A percentile compares a stretch with the other conserved stretches of the same genome.
Conservation (phyloP, 2,113 vertebrate genomes). For the Scomber colias region DNA sequence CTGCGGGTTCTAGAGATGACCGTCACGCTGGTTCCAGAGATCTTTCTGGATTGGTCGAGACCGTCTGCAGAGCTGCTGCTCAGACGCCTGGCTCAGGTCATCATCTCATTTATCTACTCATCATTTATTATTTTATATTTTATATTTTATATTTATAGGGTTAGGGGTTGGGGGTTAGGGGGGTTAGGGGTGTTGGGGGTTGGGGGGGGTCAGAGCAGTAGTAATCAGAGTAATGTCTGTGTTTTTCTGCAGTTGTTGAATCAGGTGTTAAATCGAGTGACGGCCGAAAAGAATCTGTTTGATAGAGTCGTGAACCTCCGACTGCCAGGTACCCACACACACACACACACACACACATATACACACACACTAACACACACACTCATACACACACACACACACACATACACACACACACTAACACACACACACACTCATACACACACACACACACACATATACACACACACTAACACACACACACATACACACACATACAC, state of each 20-base stretch:
- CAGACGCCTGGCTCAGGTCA: constrained; percentile 94
- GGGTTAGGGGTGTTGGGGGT: too few species aligned
- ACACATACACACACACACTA: neutral
- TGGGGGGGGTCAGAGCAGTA: too few species aligned
- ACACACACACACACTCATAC: neutral
- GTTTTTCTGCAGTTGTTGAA: constrained; percentile 70
- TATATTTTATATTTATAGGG: too few species aligned
- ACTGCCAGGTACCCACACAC: constrained; percentile 71
- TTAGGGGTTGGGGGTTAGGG: too few species aligned
- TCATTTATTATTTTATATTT: too few species aligned
- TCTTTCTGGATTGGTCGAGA: constrained; percentile 94
- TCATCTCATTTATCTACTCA: too few species aligned
- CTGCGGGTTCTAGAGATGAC: constrained; percentile 98
- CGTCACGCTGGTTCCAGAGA: constrained; percentile 93
- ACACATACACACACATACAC: neutral
- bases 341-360: neutral
- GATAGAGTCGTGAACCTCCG: constrained; percentile 80
- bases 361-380: too few species aligned
- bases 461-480: neutral
- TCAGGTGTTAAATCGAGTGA: constrained; percentile 80
- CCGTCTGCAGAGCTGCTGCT: constrained; percentile 95
- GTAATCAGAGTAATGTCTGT: neutral
- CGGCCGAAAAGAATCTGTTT: constrained; percentile 80
- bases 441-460: neutral
- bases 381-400: too few species aligned